Conservation (phyloP, 2,888 invertebrate genomes). For the Callosobruchus maculatus region DNA sequence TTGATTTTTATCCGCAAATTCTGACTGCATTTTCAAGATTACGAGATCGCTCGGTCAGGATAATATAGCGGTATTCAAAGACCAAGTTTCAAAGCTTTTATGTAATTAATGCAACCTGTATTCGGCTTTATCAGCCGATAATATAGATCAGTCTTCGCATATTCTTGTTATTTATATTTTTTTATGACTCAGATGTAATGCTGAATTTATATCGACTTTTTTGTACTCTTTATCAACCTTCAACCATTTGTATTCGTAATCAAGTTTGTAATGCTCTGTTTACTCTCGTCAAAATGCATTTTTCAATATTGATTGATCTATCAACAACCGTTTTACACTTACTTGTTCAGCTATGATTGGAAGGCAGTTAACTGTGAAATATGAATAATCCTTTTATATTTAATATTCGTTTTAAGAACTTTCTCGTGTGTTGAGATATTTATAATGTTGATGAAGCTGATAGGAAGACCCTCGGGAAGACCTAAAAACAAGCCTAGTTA, state of each 20-base stretch:
- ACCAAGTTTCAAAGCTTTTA: too few species aligned
- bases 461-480: too few species aligned
- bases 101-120: background rate
- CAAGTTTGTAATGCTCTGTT: background rate
- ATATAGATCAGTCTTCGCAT: background rate
- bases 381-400: background rate
- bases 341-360: background rate
- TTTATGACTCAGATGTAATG: background rate
- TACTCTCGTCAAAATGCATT: background rate
- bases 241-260: background rate
- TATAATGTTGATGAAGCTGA: too few species aligned
- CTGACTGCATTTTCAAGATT: background rate
- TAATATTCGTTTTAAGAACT: too few species aligned
- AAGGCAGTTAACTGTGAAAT: background rate
- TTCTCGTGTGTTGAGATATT: too few species aligned
- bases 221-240: background rate
- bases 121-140: background rate
- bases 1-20: background rate
- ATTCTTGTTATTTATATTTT: background rate
- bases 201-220: background rate
- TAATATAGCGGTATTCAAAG: background rate
- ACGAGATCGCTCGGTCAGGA: background rate
- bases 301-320: background rate
- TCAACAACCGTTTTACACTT: background rate
- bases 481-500: too few species aligned